Conservation (phyloP, 2,797 vertebrate species). For the Distichodus sexfasciatus region DNA sequence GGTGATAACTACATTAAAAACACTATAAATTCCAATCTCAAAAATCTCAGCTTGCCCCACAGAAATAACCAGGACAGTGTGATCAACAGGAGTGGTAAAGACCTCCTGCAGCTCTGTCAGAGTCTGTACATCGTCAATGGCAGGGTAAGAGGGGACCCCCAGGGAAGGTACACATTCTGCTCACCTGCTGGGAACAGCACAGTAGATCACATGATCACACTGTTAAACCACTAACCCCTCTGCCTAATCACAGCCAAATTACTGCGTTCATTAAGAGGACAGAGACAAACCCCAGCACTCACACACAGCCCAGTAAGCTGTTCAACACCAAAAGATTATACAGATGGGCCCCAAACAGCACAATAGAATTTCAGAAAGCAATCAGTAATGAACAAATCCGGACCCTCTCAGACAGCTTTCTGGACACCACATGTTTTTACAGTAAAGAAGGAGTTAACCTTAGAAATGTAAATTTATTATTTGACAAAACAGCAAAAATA, state of each 20-base stretch:
- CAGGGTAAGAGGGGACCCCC: background rate
- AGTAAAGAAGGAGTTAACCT: background rate
- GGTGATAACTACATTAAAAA: constrained; percentile 2
- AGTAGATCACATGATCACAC: background rate
- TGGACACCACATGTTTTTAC: background rate
- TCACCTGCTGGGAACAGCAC: constrained; percentile 5
- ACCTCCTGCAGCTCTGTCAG: background rate
- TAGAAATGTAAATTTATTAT: no score
- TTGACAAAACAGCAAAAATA: background rate
- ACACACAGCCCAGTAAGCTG: no score
- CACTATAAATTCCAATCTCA: constrained; percentile 8
- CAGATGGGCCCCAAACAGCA: no score
- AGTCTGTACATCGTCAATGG: background rate
- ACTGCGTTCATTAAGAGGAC: no score
- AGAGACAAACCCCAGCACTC: no score
- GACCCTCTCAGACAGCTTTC: no score
- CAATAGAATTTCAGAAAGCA: no score
- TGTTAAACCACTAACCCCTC: no score
- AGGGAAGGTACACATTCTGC: constrained; percentile 13
- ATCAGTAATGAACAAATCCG: no score
- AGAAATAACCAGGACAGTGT: constrained; percentile 4
- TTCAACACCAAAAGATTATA: no score
- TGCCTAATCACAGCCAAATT: no score
- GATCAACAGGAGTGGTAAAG: constrained; percentile 21
- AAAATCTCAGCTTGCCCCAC: background rate